These are phyloP conservation scores for Pholis gunnellus DNA, from an alignment of 2,113 vertebrate genomes.

Conservation along the genomic window DNA sequence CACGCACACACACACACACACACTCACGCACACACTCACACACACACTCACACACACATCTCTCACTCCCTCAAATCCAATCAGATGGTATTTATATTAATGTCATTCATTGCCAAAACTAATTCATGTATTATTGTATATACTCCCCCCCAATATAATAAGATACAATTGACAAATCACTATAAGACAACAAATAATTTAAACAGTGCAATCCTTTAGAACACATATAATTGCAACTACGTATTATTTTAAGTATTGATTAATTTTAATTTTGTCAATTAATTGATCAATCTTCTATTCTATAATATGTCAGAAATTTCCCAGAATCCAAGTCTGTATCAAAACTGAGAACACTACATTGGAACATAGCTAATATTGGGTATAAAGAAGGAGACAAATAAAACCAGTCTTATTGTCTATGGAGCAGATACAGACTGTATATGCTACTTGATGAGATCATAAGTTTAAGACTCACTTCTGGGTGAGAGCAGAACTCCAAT, in stretches of 20 bases:
- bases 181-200: neutral
- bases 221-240: neutral
- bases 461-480: no score
- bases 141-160: neutral
- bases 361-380: neutral
- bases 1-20: neutral
- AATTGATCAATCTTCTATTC: neutral
- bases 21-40: neutral
- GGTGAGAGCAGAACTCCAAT: no score
- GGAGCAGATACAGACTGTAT: neutral
- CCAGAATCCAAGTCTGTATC: neutral
- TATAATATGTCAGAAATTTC: neutral
- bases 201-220: neutral
- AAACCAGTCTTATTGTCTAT: neutral
- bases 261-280: neutral
- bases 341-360: neutral
- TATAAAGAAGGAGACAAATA: neutral
- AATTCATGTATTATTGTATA: neutral
- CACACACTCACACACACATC: no score
- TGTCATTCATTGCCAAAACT: neutral
- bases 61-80: neutral
- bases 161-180: neutral
- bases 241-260: neutral
- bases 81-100: neutral
- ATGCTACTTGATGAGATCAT: neutral